Conservation (phyloP, 2,888 invertebrate species). For the Cerastoderma edule region DNA sequence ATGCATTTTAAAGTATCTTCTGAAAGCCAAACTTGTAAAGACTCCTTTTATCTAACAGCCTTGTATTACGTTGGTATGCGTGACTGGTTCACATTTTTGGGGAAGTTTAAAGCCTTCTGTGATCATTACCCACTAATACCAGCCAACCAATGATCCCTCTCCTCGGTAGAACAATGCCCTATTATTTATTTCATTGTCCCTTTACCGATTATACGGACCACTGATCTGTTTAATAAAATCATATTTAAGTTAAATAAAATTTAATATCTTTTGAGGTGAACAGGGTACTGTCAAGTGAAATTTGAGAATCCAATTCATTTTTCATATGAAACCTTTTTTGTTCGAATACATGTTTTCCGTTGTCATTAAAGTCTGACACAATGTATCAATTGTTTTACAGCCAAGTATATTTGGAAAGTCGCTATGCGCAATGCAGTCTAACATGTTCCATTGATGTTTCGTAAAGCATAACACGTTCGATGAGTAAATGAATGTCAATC, state of each 20-base stretch:
- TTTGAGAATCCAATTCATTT: constrained; percentile 15
- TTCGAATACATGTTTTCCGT: background rate
- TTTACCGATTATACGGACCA: constrained; percentile 25
- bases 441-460: too few relatives aligned
- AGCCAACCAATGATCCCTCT: constrained; percentile 1
- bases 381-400: constrained; percentile 8
- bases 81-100: constrained; percentile 13
- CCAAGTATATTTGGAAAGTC: too few relatives aligned
- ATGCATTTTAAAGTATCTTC: too few relatives aligned
- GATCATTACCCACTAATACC: constrained; percentile 16
- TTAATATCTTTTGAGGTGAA: constrained; percentile 22
- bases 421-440: too few relatives aligned
- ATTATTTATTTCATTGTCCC: constrained; percentile 21
- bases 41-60: too few relatives aligned
- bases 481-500: too few relatives aligned
- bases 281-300: constrained; percentile 13
- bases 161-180: constrained; percentile 12
- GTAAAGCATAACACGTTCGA: too few relatives aligned
- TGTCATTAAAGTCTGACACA: constrained; percentile 1
- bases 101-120: background rate
- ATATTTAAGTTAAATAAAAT: constrained; percentile 39
- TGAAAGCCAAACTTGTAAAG: too few relatives aligned
- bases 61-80: too few relatives aligned
- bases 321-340: background rate
- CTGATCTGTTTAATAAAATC: constrained; percentile 26